Percentiles rank a stretch among this genome's conserved stretches.
phyloP scores from a whole-genome alignment of 2,888 invertebrate species.

The Sarcophaga carnaria region DNA sequence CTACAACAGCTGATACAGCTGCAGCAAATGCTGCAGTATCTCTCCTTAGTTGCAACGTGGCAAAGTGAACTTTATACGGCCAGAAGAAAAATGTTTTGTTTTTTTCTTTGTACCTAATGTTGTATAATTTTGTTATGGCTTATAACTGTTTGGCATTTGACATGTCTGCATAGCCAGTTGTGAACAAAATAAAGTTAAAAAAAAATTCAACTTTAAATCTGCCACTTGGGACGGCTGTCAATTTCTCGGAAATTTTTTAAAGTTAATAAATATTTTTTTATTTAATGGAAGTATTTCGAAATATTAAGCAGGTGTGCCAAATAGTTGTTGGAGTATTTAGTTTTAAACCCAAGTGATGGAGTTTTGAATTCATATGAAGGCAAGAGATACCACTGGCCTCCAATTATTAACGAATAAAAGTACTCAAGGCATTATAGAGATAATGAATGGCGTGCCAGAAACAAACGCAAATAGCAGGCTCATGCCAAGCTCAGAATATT shows the following conservation, averaged over 20 bases:
- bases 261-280: neutral
- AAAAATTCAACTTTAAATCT: constrained; percentile 10
- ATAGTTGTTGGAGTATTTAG: too few relatives aligned
- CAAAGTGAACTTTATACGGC: neutral
- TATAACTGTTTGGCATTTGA: constrained; percentile 51
- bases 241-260: constrained; percentile 32
- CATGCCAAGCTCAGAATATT: too few relatives aligned
- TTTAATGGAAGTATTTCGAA: too few relatives aligned
- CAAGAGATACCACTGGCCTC: too few relatives aligned
- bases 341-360: too few relatives aligned
- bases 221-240: constrained; percentile 49
- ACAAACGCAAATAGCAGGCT: too few relatives aligned
- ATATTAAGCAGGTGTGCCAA: too few relatives aligned
- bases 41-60: constrained; percentile 18
- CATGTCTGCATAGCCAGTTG: constrained; percentile 44
- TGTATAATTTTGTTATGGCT: constrained; percentile 13
- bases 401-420: too few relatives aligned
- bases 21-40: constrained; percentile 18
- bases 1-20: constrained; percentile 45
- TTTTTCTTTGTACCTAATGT: neutral
- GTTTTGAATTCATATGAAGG: too few relatives aligned
- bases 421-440: too few relatives aligned
- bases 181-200: constrained; percentile 6
- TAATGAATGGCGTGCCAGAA: too few relatives aligned
- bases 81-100: neutral